phyloP scores from a whole-genome alignment of 2,888 invertebrate genomes.

The Vesta saturnalis region DNA sequence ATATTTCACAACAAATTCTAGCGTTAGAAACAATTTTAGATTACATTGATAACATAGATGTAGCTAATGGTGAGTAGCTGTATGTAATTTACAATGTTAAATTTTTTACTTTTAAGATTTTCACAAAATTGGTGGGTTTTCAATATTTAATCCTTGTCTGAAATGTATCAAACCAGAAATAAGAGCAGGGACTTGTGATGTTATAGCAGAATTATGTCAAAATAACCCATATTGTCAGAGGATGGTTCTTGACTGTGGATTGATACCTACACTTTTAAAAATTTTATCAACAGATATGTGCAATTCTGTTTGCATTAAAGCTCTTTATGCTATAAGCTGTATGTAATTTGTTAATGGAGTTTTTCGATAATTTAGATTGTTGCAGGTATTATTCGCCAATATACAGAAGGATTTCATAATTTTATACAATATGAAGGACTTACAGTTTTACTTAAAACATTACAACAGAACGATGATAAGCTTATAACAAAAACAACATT shows the following conservation, averaged over 20 bases:
- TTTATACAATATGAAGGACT: constrained; percentile 75
- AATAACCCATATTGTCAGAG: constrained; percentile 87
- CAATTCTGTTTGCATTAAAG: constrained; percentile 70
- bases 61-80: constrained; percentile 74
- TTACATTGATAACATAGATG: constrained; percentile 78
- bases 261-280: constrained; percentile 71
- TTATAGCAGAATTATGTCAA: constrained; percentile 83
- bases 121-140: constrained; percentile 84
- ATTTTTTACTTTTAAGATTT: constrained; percentile 70
- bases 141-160: constrained; percentile 75
- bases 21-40: constrained; percentile 77
- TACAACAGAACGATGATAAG: constrained; percentile 68
- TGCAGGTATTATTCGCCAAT: constrained; percentile 74
- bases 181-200: constrained; percentile 70
- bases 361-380: constrained; percentile 15
- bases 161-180: constrained; percentile 70
- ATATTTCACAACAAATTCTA: constrained; percentile 68
- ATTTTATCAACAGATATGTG: constrained; percentile 69
- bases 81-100: constrained; percentile 15
- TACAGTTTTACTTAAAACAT: constrained; percentile 68
- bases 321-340: constrained; percentile 84
- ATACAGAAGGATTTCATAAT: constrained; percentile 67
- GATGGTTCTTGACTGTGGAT: constrained; percentile 53
- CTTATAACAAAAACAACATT: constrained; percentile 79
- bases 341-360: constrained; percentile 57